A percentile compares a stretch with the other conserved stretches of the same genome.
Conservation (phyloP, 2,797 vertebrate genomes). For the Liparis tanakae region DNA sequence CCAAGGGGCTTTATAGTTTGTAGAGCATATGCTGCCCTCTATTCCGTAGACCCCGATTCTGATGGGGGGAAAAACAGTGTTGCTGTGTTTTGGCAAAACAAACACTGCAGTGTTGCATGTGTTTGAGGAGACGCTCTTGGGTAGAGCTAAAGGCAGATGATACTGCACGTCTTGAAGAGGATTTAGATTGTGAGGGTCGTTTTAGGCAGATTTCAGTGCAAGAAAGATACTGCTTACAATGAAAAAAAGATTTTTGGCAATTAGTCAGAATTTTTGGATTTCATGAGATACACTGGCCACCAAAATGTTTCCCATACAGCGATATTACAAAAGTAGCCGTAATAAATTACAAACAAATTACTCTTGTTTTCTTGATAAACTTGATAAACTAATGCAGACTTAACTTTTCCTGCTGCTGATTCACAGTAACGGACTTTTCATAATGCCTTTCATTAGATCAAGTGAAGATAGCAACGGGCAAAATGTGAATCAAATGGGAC, state of each 20-base stretch:
- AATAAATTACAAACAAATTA: constrained; percentile 5
- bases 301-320: background rate
- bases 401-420: constrained; percentile 1
- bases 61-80: background rate
- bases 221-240: constrained; percentile 17
- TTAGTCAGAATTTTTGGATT: background rate
- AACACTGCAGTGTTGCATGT: constrained; percentile 20
- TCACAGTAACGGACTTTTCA: background rate
- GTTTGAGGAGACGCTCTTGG: background rate
- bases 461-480: background rate
- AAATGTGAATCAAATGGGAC: background rate
- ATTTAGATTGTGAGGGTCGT: constrained; percentile 50
- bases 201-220: constrained; percentile 23
- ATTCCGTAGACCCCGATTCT: background rate
- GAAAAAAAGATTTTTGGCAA: constrained; percentile 1
- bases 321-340: background rate
- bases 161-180: constrained; percentile 34
- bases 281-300: background rate
- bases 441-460: constrained; percentile 1
- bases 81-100: constrained; percentile 22
- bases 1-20: background rate
- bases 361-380: constrained; percentile 17
- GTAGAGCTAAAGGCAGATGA: background rate
- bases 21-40: background rate
- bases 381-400: background rate